Percentiles rank a stretch among this genome's conserved stretches.
These are phyloP conservation scores for Pseudomyrmex concolor DNA, from an alignment of 1,140 invertebrate genomes.

Conservation along the genomic window DNA sequence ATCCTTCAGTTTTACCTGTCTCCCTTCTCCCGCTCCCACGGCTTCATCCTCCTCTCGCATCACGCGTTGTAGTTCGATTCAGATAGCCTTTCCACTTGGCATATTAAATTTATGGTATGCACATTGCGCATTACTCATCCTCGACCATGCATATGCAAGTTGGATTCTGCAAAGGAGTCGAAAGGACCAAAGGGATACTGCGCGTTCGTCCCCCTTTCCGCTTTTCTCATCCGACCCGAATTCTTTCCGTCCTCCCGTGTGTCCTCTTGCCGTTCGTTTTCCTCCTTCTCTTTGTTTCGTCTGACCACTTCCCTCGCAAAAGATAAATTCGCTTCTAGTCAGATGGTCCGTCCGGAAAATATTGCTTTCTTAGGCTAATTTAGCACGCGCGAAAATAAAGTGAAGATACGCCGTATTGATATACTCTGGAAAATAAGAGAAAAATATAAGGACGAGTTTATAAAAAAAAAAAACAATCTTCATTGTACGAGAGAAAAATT, in stretches of 20 bases:
- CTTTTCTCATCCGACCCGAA: background rate
- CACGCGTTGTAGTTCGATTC: slow-evolving; percentile 76
- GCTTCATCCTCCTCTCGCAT: slow-evolving; percentile 48
- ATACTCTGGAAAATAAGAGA: background rate
- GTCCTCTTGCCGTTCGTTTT: background rate
- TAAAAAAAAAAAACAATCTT: background rate
- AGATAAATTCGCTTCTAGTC: slow-evolving; percentile 22
- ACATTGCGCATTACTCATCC: slow-evolving; percentile 74
- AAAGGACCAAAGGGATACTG: slow-evolving; percentile 43
- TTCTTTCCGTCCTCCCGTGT: background rate
- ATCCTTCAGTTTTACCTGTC: slow-evolving; percentile 2
- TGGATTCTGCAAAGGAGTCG: slow-evolving; percentile 55
- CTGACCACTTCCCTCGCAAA: background rate
- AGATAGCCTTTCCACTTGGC: slow-evolving; percentile 74
- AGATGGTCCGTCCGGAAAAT: slow-evolving; percentile 38
- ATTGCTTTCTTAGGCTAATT: slow-evolving; percentile 54
- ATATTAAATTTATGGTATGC: slow-evolving; percentile 78
- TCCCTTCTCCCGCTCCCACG: background rate
- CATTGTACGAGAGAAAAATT: too few relatives aligned
- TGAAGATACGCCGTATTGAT: slow-evolving; percentile 10
- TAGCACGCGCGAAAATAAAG: slow-evolving; percentile 47
- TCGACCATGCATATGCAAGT: slow-evolving; percentile 47
- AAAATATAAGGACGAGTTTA: background rate
- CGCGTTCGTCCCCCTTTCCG: background rate
- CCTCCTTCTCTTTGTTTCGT: slow-evolving; percentile 2